These are phyloP conservation scores for Crenichthys baileyi DNA, from an alignment of 2,797 vertebrate genomes.

Conservation along the genomic window DNA sequence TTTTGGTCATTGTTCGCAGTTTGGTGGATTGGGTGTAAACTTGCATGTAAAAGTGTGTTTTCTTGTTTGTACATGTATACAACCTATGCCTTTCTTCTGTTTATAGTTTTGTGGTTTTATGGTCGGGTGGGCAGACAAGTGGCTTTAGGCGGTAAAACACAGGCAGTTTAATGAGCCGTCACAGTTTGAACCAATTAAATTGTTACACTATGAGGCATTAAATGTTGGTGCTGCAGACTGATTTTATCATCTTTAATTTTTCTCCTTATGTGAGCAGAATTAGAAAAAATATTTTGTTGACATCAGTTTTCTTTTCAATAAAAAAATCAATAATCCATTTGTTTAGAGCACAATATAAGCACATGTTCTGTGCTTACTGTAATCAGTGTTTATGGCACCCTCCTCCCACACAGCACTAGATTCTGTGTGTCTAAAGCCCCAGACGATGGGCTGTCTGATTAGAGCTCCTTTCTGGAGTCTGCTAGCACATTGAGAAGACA, in stretches of 20 bases:
- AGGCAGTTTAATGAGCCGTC: neutral
- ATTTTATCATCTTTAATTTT: conserved; percentile 3
- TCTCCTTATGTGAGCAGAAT: neutral
- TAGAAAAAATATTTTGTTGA: neutral
- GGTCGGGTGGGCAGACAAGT: conserved; percentile 9
- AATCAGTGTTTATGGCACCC: conserved; percentile 25
- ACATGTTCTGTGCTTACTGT: neutral
- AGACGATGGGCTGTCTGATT: conserved; percentile 75
- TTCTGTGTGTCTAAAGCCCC: conserved; percentile 36
- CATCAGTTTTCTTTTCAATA: neutral
- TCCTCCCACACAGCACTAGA: conserved; percentile 31
- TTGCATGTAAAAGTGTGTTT: neutral
- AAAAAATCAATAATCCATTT: neutral
- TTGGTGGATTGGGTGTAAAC: neutral
- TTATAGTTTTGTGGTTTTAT: conserved; percentile 16
- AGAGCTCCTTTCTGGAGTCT: conserved; percentile 60
- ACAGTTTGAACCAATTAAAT: conserved; percentile 14
- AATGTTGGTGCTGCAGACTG: neutral
- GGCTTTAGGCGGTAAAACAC: conserved; percentile 24
- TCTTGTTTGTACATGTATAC: neutral
- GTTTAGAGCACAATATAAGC: neutral
- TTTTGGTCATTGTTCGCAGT: neutral
- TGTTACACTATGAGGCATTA: neutral
- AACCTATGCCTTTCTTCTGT: conserved; percentile 1
- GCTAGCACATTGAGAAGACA: conserved; percentile 36